Evolutionary conservation across 1,140 invertebrate genomes (phyloP).

Genomic region (Papilio aristodemus): DNA sequence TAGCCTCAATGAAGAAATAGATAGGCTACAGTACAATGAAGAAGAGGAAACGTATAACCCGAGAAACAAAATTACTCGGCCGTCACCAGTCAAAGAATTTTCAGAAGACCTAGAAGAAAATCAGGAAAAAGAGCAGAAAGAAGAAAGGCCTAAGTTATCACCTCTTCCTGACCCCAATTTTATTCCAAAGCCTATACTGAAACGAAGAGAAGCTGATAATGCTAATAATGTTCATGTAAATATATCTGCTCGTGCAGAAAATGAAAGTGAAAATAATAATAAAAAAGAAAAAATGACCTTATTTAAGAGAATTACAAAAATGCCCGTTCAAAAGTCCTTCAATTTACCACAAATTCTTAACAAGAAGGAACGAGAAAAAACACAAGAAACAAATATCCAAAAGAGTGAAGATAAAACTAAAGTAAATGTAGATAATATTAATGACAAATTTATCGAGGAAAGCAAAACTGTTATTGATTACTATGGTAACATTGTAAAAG

Average conservation of each 20-base stretch:
- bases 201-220: conserved; percentile 71
- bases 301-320: conserved; percentile 77
- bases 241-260: conserved; percentile 48
- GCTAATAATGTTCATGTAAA: conserved; percentile 45
- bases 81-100: conserved; percentile 51
- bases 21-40: conserved; percentile 80
- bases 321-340: conserved; percentile 71
- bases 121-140: conserved; percentile 80
- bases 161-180: conserved; percentile 83
- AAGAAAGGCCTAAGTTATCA: conserved; percentile 80
- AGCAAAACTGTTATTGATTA: conserved; percentile 87
- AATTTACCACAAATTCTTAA: conserved; percentile 66
- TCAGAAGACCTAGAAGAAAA: conserved; percentile 75
- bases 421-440: conserved; percentile 55
- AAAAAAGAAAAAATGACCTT: conserved; percentile 72
- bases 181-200: conserved; percentile 88
- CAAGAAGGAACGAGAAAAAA: conserved; percentile 66
- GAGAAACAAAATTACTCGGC: conserved; percentile 66
- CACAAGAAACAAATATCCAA: conserved; percentile 38
- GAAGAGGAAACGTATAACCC: conserved; percentile 87
- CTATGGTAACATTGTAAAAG: conserved; percentile 89
- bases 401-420: conserved; percentile 44
- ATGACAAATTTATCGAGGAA: conserved; percentile 80
- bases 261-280: conserved; percentile 52
- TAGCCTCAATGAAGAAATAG: conserved; percentile 80